These are phyloP conservation scores for Pterocles gutturalis DNA, from an alignment of 2,113 vertebrate genomes.

Conservation along the genomic window DNA sequence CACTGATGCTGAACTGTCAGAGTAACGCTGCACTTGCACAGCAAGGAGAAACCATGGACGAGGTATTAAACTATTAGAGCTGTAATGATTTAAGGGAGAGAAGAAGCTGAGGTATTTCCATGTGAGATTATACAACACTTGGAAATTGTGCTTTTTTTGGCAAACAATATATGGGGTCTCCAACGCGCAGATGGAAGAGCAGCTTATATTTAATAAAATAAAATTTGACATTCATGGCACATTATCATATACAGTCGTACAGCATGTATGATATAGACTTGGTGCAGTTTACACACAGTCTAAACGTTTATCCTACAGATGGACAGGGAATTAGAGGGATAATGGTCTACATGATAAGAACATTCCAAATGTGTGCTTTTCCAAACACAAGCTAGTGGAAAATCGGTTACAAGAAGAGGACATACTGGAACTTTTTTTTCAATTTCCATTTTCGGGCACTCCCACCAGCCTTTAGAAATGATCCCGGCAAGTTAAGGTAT, in stretches of 20 bases:
- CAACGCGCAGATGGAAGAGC: slow-evolving; percentile 52
- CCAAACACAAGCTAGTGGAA: background rate
- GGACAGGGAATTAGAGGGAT: slow-evolving; percentile 48
- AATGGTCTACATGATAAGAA: background rate
- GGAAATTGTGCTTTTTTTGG: slow-evolving; percentile 20
- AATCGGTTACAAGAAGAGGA: background rate
- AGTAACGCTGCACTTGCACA: background rate
- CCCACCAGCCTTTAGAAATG: rapidly evolving
- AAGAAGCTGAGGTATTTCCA: slow-evolving; percentile 6
- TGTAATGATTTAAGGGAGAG: background rate
- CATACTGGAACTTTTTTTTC: background rate
- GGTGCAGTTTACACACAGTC: slow-evolving; percentile 20
- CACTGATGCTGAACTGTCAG: rapidly evolving
- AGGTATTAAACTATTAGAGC: background rate
- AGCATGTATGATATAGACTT: slow-evolving; percentile 54
- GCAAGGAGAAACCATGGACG: rapidly evolving
- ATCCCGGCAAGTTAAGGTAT: background rate
- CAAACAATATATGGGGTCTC: slow-evolving; percentile 63
- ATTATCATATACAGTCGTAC: slow-evolving; percentile 52
- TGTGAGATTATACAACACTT: background rate
- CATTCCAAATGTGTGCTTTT: background rate
- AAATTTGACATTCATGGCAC: slow-evolving; percentile 60
- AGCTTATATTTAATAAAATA: slow-evolving; percentile 71
- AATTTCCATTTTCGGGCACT: rapidly evolving
- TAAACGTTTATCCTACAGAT: slow-evolving; percentile 54